Evolutionary conservation across 2,797 vertebrate species (phyloP).

Genomic region (Pelobates cultripes): DNA sequence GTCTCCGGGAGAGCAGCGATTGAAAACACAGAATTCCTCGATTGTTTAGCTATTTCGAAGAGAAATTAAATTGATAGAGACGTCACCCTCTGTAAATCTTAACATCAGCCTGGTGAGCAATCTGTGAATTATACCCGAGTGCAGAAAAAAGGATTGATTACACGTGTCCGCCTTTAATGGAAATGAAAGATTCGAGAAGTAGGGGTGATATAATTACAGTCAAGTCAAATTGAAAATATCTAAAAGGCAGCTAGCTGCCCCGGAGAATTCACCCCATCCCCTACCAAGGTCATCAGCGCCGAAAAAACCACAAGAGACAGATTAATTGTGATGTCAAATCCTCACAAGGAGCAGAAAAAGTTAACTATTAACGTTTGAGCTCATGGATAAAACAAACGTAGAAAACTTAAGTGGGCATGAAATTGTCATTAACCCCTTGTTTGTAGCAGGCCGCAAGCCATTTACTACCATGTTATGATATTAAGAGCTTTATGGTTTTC

Average conservation of each 20-base stretch:
- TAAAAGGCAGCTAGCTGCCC: constrained; percentile 10
- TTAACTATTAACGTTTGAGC: constrained; percentile 37
- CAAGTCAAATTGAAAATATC: constrained; percentile 40
- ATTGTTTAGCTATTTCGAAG: not conserved
- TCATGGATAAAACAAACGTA: not conserved
- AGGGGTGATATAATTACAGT: constrained; percentile 36
- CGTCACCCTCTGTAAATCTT: too few species aligned
- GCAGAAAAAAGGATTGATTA: constrained; percentile 31
- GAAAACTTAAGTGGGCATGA: constrained; percentile 33
- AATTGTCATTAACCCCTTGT: constrained; percentile 35
- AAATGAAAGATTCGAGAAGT: constrained; percentile 37
- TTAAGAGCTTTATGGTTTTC: too few species aligned
- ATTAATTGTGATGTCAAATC: constrained; percentile 47
- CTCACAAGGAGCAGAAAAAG: constrained; percentile 29
- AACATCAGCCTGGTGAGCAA: not conserved
- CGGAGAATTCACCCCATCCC: constrained; percentile 20
- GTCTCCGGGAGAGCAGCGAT: too few species aligned
- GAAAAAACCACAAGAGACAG: constrained; percentile 16
- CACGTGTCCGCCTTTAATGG: constrained; percentile 31
- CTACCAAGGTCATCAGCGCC: constrained; percentile 26
- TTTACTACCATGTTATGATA: not conserved
- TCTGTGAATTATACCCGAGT: constrained; percentile 2
- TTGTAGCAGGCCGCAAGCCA: not conserved
- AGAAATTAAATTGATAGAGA: not conserved
- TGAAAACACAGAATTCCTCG: too few species aligned